phyloP scores from a whole-genome alignment of 1,140 invertebrate genomes.

The Lerema accius region DNA sequence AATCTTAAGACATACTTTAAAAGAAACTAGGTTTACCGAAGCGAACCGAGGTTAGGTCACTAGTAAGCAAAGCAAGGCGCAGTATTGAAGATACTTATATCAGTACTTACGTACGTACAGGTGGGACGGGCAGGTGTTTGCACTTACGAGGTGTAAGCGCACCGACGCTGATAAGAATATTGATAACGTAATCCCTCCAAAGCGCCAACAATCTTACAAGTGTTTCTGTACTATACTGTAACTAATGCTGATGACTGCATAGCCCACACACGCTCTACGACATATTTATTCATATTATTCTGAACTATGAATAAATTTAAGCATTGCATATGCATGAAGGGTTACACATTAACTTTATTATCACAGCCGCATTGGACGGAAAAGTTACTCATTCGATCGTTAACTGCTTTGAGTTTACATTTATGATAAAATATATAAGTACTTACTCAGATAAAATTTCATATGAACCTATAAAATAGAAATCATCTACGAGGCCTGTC shows the following conservation, averaged over 20 bases:
- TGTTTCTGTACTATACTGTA: conserved; percentile 17
- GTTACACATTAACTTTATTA: conserved; percentile 22
- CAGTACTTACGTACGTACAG: conserved; percentile 50
- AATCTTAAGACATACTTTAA: too few species aligned
- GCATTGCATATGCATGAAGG: conserved; percentile 19
- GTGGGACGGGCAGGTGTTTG: conserved; percentile 70
- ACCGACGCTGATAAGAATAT: conserved; percentile 63
- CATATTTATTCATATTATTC: conserved; percentile 23
- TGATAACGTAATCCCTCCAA: conserved; percentile 59
- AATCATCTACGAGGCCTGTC: too few species aligned
- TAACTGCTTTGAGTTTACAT: not conserved
- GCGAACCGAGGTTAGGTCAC: too few species aligned
- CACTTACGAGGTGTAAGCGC: conserved; percentile 62
- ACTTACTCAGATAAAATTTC: too few species aligned
- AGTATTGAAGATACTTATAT: conserved; percentile 50
- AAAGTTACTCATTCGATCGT: not conserved
- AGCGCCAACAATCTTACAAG: conserved; percentile 29
- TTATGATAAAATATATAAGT: too few species aligned
- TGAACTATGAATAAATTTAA: conserved; percentile 21
- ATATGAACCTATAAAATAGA: too few species aligned
- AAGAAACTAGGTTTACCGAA: too few species aligned
- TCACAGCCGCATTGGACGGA: not conserved
- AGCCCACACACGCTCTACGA: conserved; percentile 21
- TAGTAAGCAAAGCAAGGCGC: conserved; percentile 39
- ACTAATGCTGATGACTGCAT: conserved; percentile 8